Evolutionary conservation across 1,140 invertebrate species (phyloP).

Genomic region (Panulirus ornatus): DNA sequence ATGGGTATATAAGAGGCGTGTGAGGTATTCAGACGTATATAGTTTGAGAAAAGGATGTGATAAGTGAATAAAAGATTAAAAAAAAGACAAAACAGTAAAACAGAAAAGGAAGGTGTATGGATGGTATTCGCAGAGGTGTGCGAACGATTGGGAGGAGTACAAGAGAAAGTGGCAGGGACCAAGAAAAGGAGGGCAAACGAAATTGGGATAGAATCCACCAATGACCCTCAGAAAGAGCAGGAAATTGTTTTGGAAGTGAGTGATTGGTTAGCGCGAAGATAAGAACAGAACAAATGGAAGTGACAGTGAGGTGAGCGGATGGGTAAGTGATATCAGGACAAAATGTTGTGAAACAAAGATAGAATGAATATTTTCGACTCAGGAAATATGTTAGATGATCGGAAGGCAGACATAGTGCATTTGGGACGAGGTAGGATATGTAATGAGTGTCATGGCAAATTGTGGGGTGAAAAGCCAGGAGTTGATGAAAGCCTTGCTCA

Average conservation of each 20-base stretch:
- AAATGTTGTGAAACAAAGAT: not conserved
- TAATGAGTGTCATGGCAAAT: no score
- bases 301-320: not conserved
- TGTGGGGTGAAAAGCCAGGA: no score
- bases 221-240: not conserved
- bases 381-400: no score
- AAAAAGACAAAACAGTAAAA: not conserved
- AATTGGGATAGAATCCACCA: not conserved
- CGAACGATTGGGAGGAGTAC: not conserved
- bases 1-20: not conserved
- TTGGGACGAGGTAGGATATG: no score
- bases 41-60: slow-evolving; percentile 19
- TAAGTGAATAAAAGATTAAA: not conserved
- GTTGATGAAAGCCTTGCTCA: no score
- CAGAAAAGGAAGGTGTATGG: not conserved
- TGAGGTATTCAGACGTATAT: not conserved
- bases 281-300: slow-evolving; percentile 1
- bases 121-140: not conserved
- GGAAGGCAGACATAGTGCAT: no score
- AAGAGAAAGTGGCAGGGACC: not conserved
- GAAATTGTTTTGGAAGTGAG: no score
- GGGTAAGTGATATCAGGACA: not conserved
- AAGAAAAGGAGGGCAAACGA: not conserved
- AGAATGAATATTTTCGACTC: no score
- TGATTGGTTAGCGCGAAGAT: no score